phyloP scores from a whole-genome alignment of 2,888 invertebrate species.

The Dyspetes luteomarginatus region DNA sequence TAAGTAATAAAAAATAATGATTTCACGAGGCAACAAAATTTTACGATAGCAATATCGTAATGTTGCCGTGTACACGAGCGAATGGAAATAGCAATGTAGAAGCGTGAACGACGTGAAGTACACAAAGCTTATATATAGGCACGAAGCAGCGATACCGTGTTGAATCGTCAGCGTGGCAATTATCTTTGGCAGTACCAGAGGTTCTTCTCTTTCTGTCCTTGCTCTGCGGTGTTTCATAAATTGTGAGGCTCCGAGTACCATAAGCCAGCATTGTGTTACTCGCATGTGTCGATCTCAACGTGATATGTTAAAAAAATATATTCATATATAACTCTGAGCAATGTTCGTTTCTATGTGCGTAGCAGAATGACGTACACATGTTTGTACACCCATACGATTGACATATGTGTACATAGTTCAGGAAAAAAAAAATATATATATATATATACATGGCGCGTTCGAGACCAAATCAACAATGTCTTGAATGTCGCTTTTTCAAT shows the following conservation, averaged over 20 bases:
- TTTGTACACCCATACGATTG: not conserved
- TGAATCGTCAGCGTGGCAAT: not conserved
- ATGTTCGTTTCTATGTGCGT: not conserved
- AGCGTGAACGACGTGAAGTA: not conserved
- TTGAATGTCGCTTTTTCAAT: no score
- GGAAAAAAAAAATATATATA: not conserved
- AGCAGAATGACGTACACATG: not conserved
- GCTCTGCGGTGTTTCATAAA: conserved; percentile 14
- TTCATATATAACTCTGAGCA: not conserved
- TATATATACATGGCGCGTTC: not conserved
- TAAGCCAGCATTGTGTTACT: not conserved
- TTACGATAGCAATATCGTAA: conserved; percentile 7
- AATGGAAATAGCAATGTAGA: not conserved
- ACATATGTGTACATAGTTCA: not conserved
- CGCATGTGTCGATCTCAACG: not conserved
- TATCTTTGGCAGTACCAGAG: not conserved
- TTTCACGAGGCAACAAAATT: not conserved
- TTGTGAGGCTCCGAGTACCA: not conserved
- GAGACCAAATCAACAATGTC: not conserved
- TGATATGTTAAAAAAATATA: not conserved
- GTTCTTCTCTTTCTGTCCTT: not conserved
- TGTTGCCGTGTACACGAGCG: not conserved
- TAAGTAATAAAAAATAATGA: conserved; percentile 1
- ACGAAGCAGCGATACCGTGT: not conserved
- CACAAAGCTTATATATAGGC: not conserved